These are phyloP conservation scores for Papilio helenus DNA, from an alignment of 1,140 invertebrate species.

Conservation along the genomic window DNA sequence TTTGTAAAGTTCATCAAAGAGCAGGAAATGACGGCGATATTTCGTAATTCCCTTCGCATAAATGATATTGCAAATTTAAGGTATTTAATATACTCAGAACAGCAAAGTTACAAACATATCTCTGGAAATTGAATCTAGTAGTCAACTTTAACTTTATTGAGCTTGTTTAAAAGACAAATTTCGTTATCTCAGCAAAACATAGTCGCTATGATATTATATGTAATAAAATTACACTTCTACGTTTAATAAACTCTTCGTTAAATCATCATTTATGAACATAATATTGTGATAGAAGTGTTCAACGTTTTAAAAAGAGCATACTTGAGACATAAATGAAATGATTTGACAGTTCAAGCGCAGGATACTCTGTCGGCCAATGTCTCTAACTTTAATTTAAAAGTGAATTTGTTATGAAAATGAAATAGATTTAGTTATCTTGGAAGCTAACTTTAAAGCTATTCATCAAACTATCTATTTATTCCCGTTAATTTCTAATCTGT, in stretches of 20 bases:
- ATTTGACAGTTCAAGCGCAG: neutral
- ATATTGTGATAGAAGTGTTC: neutral
- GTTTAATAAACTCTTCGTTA: neutral
- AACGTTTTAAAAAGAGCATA: neutral
- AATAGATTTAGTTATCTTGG: neutral
- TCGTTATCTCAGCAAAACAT: neutral
- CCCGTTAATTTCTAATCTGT: neutral
- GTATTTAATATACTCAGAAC: neutral
- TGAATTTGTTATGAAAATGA: neutral
- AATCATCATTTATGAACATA: neutral
- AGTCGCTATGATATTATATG: neutral
- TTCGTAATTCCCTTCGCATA: neutral
- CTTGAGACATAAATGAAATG: neutral
- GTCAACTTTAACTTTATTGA: neutral
- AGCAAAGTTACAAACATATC: neutral
- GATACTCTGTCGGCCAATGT: neutral
- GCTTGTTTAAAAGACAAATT: neutral
- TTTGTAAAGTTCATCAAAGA: constrained; percentile 13
- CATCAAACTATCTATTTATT: neutral
- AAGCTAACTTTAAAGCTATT: no score
- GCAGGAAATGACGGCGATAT: neutral
- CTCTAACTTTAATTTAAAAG: neutral
- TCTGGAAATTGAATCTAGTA: neutral
- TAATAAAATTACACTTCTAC: neutral
- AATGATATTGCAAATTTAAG: constrained; percentile 7